These are phyloP conservation scores for Drosophila lacteicornis DNA, from an alignment of 1,140 invertebrate genomes.

Conservation along the genomic window DNA sequence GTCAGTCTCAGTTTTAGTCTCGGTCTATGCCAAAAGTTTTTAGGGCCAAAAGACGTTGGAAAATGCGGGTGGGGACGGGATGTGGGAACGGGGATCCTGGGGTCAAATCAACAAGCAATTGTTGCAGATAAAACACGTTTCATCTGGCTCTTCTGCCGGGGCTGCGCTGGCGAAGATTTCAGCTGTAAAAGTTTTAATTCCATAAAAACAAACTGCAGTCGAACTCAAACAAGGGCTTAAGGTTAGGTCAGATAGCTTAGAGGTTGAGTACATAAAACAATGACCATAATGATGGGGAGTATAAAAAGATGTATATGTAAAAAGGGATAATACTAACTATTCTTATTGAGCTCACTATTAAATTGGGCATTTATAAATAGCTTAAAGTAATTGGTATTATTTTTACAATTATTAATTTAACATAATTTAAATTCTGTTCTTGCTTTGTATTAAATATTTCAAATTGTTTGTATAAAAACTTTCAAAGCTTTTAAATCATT, in stretches of 20 bases:
- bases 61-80: constrained; percentile 3
- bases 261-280: constrained; percentile 1
- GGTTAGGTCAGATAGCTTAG: constrained; percentile 38
- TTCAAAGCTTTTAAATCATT: neutral
- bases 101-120: constrained; percentile 80
- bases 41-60: constrained; percentile 44
- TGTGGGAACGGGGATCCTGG: constrained; percentile 6
- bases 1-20: constrained; percentile 31
- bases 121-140: constrained; percentile 78
- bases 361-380: neutral
- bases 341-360: neutral
- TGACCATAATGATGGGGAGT: neutral
- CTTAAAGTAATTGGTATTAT: neutral
- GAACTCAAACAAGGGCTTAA: constrained; percentile 47
- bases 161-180: constrained; percentile 49
- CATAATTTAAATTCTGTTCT: neutral
- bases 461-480: neutral
- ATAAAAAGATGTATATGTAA: neutral
- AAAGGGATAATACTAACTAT: neutral
- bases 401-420: no score
- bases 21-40: constrained; percentile 70
- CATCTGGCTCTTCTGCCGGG: constrained; percentile 7
- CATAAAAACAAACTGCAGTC: constrained; percentile 74
- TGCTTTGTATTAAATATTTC: no score
- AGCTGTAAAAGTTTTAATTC: constrained; percentile 72